A percentile compares a stretch with the other conserved stretches of the same genome.
Evolutionary conservation across 2,113 vertebrate genomes (phyloP).

Genomic region (Oryzias javanicus): DNA sequence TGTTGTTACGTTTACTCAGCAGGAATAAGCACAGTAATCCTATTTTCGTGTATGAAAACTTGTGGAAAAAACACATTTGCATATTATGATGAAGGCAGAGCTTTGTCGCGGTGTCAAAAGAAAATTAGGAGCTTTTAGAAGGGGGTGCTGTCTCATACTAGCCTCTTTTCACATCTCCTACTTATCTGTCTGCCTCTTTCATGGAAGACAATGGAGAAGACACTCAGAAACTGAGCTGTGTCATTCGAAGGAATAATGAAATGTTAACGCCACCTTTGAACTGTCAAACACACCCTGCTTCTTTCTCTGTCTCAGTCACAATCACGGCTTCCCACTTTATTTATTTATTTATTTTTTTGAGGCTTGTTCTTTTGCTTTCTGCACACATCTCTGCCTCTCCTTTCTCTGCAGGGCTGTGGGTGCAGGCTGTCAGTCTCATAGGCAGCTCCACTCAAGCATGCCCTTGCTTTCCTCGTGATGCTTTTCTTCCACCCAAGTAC

Average conservation of each 20-base stretch:
- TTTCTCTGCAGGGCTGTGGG: conserved; percentile 38
- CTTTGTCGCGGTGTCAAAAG: neutral
- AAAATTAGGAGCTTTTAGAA: conserved; percentile 5
- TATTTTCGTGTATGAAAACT: too few species aligned
- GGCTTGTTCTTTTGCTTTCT: conserved; percentile 3
- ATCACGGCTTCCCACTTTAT: conserved; percentile 12
- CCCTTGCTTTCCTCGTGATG: conserved; percentile 41
- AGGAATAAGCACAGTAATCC: too few species aligned
- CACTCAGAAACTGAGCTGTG: conserved; percentile 48
- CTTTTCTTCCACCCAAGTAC: conserved; percentile 25
- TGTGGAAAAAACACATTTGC: too few species aligned
- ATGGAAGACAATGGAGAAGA: conserved; percentile 36
- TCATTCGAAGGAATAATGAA: conserved; percentile 48
- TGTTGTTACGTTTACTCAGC: too few species aligned
- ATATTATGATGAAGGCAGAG: too few species aligned
- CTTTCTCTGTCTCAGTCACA: conserved; percentile 9
- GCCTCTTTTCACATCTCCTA: neutral
- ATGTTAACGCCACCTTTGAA: conserved; percentile 52
- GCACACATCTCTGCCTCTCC: conserved; percentile 5
- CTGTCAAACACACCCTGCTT: conserved; percentile 35
- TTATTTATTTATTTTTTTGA: conserved; percentile 5
- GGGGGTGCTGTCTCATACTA: neutral
- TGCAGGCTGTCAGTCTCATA: conserved; percentile 26
- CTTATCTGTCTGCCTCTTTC: conserved; percentile 39
- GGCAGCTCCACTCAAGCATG: conserved; percentile 35